These are phyloP conservation scores for Machimus rusticus DNA, from an alignment of 2,888 invertebrate species.

Conservation along the genomic window DNA sequence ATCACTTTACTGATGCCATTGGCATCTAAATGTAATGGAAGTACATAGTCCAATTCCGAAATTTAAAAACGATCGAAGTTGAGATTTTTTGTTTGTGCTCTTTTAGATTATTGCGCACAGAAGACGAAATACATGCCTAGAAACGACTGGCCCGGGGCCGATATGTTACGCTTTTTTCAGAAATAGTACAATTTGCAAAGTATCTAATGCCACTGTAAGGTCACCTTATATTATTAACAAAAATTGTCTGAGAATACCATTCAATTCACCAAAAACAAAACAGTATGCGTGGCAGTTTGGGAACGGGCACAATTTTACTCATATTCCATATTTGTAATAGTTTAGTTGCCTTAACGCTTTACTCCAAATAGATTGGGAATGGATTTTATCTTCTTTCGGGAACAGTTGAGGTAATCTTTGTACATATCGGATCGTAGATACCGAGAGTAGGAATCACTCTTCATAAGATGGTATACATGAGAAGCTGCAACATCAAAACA, in stretches of 20 bases:
- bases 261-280: neutral
- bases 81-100: neutral
- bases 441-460: constrained; percentile 97
- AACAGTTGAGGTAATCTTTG: constrained; percentile 94
- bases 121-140: neutral
- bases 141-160: neutral
- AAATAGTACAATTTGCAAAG: neutral
- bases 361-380: constrained; percentile 64
- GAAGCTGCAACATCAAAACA: constrained; percentile 98
- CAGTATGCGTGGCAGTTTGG: constrained; percentile 20
- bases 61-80: neutral
- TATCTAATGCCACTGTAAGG: neutral
- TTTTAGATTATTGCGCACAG: neutral
- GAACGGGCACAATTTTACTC: neutral
- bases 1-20: neutral
- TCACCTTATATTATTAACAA: neutral
- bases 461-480: constrained; percentile 99
- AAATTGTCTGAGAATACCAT: neutral
- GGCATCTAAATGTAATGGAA: neutral
- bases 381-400: constrained; percentile 90
- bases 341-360: constrained; percentile 58
- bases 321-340: neutral
- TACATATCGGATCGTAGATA: constrained; percentile 98
- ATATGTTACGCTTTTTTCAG: constrained; percentile 15
- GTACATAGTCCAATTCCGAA: neutral